These are phyloP conservation scores for Pungitius pungitius DNA, from an alignment of 2,113 vertebrate genomes.

Conservation along the genomic window DNA sequence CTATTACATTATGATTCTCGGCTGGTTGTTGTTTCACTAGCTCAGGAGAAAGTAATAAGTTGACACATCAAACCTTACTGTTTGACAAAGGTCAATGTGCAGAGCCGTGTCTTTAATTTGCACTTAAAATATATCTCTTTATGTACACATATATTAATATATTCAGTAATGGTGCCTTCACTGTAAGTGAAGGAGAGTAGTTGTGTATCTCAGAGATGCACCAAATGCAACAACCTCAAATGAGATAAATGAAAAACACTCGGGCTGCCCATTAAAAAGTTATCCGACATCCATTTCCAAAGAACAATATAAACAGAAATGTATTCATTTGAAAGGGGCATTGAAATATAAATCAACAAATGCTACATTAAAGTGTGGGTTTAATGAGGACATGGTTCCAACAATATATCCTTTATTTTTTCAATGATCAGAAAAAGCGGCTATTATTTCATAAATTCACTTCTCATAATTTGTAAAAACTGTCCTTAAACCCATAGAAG, in stretches of 20 bases:
- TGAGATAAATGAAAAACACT: background rate
- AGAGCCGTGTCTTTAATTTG: background rate
- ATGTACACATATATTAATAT: background rate
- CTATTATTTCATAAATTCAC: background rate
- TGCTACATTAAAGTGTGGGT: background rate
- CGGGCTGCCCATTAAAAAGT: background rate
- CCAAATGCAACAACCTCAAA: background rate
- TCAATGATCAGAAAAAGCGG: background rate
- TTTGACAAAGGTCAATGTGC: background rate
- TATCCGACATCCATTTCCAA: background rate
- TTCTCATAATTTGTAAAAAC: background rate
- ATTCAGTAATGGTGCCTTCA: background rate
- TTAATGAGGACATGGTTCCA: slow-evolving; percentile 15
- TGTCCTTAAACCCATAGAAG: background rate
- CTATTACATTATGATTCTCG: background rate
- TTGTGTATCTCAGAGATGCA: background rate
- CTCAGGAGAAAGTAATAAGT: background rate
- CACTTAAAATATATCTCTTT: background rate
- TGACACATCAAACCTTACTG: background rate
- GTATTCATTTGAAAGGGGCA: background rate
- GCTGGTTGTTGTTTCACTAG: background rate
- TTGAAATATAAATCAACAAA: background rate
- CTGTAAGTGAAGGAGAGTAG: background rate
- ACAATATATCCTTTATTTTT: background rate
- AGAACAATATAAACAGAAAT: background rate